Conservation (phyloP, 30 jellyfish, hydroid and myxozoan genomes). For the Hydractinia symbiolongicarpus region DNA sequence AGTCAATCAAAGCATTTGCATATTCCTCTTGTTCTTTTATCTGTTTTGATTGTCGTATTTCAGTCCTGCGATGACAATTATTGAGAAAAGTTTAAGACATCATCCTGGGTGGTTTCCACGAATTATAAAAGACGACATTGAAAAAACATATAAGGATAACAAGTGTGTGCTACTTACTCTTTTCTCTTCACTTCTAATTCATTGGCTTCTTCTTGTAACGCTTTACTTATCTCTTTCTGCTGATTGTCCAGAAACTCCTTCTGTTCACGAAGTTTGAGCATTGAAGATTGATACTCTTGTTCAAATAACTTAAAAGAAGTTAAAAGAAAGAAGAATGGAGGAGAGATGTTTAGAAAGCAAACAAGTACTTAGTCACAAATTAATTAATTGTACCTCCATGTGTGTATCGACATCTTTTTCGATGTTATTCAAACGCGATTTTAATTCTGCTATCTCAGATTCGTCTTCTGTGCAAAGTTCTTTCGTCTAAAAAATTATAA, state of each 20-base stretch:
- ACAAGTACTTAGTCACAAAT: not conserved
- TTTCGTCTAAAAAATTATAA: not conserved
- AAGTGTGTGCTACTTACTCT: not conserved
- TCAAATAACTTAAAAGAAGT: not conserved
- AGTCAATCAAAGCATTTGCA: not conserved
- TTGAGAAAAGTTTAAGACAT: no score
- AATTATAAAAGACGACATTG: no score
- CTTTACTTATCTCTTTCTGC: not conserved
- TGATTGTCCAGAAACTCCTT: not conserved
- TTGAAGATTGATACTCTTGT: not conserved
- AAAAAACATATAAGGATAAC: not conserved
- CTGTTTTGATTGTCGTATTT: not conserved
- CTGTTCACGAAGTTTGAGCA: conserved; percentile 23
- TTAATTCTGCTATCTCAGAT: conserved; percentile 2
- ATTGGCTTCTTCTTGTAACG: not conserved
- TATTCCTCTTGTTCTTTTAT: not conserved
- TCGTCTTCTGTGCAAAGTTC: not conserved
- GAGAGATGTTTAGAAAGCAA: not conserved
- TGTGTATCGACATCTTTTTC: conserved; percentile 8
- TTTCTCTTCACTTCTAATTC: not conserved
- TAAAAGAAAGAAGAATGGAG: not conserved
- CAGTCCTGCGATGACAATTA: not conserved
- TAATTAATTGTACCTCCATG: not conserved
- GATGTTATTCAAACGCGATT: not conserved
- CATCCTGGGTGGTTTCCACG: no score